phyloP scores from a whole-genome alignment of 2,888 invertebrate species.

The Ornithoptera priamus region DNA sequence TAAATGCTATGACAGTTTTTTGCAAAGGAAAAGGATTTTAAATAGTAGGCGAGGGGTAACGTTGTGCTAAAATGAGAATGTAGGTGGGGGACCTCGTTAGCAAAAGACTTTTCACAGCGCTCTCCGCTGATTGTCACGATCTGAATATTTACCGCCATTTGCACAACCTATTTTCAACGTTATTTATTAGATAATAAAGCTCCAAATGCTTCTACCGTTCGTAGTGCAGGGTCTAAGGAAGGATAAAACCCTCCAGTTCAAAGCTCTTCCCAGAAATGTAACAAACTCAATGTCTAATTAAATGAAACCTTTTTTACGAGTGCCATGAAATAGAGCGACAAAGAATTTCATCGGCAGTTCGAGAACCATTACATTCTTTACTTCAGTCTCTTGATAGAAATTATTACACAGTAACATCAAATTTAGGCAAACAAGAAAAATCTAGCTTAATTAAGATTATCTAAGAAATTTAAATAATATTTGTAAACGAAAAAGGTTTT shows the following conservation, averaged over 20 bases:
- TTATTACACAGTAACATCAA: background rate
- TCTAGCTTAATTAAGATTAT: no score
- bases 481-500: no score
- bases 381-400: background rate
- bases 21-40: constrained; percentile 55
- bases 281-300: constrained; percentile 75
- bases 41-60: constrained; percentile 55
- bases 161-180: constrained; percentile 3
- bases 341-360: constrained; percentile 1
- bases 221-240: constrained; percentile 66
- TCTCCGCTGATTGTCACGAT: constrained; percentile 65
- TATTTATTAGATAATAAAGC: constrained; percentile 38
- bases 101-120: constrained; percentile 59
- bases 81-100: constrained; percentile 69
- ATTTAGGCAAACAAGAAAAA: no score
- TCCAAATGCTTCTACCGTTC: constrained; percentile 46
- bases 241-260: constrained; percentile 73
- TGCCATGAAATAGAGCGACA: constrained; percentile 1
- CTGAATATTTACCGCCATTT: constrained; percentile 54
- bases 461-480: no score
- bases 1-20: constrained; percentile 25
- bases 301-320: constrained; percentile 53
- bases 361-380: background rate
- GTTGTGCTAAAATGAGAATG: constrained; percentile 70
- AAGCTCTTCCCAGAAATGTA: constrained; percentile 70